Conservation (phyloP, 2,113 vertebrate genomes). For the Ageneiosus marmoratus region DNA sequence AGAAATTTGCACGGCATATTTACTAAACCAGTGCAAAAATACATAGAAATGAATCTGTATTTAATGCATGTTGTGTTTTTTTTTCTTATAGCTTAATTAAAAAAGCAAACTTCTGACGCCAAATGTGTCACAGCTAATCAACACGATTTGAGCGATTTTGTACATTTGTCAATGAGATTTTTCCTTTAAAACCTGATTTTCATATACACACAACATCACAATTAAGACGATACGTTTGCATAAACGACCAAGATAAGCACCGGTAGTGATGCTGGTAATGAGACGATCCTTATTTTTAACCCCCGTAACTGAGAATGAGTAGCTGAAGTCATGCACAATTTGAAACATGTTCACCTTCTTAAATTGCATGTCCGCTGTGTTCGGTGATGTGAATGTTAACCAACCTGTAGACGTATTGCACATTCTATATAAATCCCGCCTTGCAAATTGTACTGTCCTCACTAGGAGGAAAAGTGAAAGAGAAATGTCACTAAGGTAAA, state of each 20-base stretch:
- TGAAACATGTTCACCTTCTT: constrained; percentile 23
- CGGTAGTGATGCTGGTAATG: background rate
- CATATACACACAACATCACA: constrained; percentile 15
- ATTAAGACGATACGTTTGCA: constrained; percentile 30
- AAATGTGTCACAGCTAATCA: background rate
- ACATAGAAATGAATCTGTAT: background rate
- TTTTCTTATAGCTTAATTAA: too few relatives aligned
- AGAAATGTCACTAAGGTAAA: constrained; percentile 22
- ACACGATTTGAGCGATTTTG: background rate
- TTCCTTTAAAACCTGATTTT: constrained; percentile 29
- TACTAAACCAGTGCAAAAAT: background rate
- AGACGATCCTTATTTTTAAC: background rate
- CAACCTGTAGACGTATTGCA: constrained; percentile 56
- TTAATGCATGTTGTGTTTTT: background rate
- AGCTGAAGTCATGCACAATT: background rate
- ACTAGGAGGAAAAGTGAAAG: constrained; percentile 29
- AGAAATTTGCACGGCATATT: background rate
- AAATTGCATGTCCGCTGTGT: constrained; percentile 28
- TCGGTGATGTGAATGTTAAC: constrained; percentile 9
- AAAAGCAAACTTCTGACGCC: background rate
- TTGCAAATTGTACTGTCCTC: constrained; percentile 41
- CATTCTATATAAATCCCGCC: constrained; percentile 57
- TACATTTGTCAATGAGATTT: background rate
- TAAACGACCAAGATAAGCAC: background rate
- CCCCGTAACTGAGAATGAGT: background rate